Percentiles rank a stretch among this genome's conserved stretches.
Evolutionary conservation across 1,140 invertebrate species (phyloP).

Genomic region (Leptinotarsa texana): DNA sequence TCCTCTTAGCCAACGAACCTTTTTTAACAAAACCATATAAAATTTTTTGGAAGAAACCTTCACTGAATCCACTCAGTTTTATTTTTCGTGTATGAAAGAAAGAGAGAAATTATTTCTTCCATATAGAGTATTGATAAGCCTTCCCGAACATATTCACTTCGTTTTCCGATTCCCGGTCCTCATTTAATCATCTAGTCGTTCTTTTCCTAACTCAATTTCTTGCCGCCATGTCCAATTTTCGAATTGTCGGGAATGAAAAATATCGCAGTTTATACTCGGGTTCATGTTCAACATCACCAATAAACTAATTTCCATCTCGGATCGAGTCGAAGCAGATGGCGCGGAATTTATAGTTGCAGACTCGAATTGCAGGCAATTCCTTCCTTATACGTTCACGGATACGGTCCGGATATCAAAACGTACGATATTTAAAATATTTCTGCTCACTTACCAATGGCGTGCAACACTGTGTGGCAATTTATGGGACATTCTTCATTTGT

Average conservation of each 20-base stretch:
- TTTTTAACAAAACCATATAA: no score
- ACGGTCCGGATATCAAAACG: neutral
- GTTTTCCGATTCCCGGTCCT: no score
- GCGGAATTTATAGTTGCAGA: conserved; percentile 11
- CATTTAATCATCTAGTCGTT: neutral
- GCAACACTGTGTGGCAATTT: no score
- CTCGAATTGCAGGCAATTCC: conserved; percentile 1
- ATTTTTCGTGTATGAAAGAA: no score
- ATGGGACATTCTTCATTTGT: no score
- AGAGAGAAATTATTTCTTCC: no score
- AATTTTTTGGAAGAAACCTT: no score
- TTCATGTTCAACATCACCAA: conserved; percentile 9
- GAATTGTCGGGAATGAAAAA: neutral
- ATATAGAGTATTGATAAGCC: no score
- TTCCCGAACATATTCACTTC: no score
- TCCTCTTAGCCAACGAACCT: no score
- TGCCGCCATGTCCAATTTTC: neutral
- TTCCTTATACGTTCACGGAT: neutral
- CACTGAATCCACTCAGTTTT: no score
- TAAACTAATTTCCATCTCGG: conserved; percentile 12
- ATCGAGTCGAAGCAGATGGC: neutral
- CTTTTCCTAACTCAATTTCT: neutral
- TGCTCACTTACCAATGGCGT: neutral
- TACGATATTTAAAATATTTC: neutral
- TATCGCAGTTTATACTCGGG: neutral